Base-by-base conservation (phyloP, 30 jellyfish, hydroid and myxozoan genomes). In the Aurelia coerulea region DNA sequence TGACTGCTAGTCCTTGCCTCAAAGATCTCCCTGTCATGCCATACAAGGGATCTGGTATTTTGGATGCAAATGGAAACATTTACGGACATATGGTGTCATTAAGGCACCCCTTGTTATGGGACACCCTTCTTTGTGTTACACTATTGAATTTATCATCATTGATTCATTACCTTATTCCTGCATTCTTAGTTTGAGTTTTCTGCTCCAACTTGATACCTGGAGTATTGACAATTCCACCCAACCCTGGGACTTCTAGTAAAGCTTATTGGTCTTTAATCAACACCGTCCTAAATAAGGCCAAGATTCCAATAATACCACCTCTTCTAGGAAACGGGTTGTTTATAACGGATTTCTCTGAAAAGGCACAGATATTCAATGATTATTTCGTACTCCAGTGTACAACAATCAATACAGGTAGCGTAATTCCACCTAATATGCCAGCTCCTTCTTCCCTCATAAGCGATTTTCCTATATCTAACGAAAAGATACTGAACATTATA, bases 181-280 rank as follows among this genome's bases (percentile, higher is more conserved):
- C 68, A 83, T 67, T 53, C 78, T 83, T 71, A 79, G 85, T n/a
- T 58, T 79, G 81, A 79, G 81, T 79, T 65, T 79, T 63, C 90
- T 79, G 13, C 64, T 37, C 68, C 42, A 63, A 63, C 49, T 63
- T 17, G 65, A 39, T 23, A 37, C 42, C 9, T 79, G 90, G 82
- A 83, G 82, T 17, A 56, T 79, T 66, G 72, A 79, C 50, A 79
- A 79, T 65, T 49, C 91, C 68, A 79, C 49, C 81, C 79, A 62
- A 32, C 29, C 70, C n/a, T n/a, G n/a, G n/a, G n/a, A n/a, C n/a
- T n/a, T n/a, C n/a, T n/a, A n/a, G n/a, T n/a, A n/a, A n/a, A n/a
- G n/a, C n/a, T n/a, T n/a, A n/a, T n/a, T n/a, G n/a, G n/a, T n/a
- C n/a, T n/a, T n/a, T n/a, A n/a, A n/a, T n/a, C n/a, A n/a, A 35